Percentiles rank a stretch among this genome's conserved stretches.
These are phyloP conservation scores for Timandra comae DNA, from an alignment of 2,888 invertebrate species.

Conservation along the genomic window DNA sequence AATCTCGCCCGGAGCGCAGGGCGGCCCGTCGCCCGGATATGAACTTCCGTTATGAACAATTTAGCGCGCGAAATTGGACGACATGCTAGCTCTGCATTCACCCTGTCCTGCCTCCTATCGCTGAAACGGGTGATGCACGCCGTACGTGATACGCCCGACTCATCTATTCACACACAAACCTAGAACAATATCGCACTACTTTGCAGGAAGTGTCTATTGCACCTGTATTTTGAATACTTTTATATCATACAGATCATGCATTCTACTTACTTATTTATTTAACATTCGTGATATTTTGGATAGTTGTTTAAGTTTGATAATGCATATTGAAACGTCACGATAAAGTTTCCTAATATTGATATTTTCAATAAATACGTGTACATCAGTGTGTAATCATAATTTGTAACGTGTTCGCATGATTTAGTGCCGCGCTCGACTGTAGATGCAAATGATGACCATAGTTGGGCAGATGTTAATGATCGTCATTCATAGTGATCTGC, in stretches of 20 bases:
- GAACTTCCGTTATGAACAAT: constrained; percentile 92
- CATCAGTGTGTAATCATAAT: background rate
- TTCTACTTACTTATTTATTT: too few species aligned
- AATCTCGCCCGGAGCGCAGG: constrained; percentile 74
- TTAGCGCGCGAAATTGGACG: constrained; percentile 82
- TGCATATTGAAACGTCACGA: too few species aligned
- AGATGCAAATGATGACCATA: constrained; percentile 49
- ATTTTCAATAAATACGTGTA: too few species aligned
- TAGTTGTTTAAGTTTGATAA: too few species aligned
- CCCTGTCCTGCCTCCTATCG: constrained; percentile 30
- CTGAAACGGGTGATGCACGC: constrained; percentile 44
- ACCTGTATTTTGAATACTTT: too few species aligned
- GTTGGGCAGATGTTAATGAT: constrained; percentile 53
- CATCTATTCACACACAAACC: constrained; percentile 44
- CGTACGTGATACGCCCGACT: constrained; percentile 37
- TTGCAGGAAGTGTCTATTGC: too few species aligned
- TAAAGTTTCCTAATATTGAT: too few species aligned
- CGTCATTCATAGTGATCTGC: constrained; percentile 64
- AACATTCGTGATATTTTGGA: too few species aligned
- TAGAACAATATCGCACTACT: constrained; percentile 12
- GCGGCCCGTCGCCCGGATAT: constrained; percentile 83
- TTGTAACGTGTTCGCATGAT: background rate
- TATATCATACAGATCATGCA: too few species aligned
- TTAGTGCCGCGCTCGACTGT: background rate
- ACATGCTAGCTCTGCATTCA: constrained; percentile 62